Conservation (phyloP, 2,113 vertebrate species). For the Bos indicus region DNA sequence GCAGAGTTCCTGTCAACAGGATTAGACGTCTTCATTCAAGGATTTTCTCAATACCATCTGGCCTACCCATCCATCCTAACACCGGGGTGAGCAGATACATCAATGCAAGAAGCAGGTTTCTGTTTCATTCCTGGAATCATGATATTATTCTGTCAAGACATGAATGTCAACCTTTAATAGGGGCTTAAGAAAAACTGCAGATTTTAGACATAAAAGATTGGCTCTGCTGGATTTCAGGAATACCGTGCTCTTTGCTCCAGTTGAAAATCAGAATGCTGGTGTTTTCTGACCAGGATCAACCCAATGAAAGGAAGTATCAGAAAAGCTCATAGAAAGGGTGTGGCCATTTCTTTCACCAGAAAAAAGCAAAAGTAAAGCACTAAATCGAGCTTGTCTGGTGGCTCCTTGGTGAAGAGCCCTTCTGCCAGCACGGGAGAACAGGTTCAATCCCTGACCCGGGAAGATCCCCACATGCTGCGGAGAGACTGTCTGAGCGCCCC, state of each 20-base stretch:
- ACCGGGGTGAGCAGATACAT: constrained; percentile 82
- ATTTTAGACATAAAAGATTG: not conserved
- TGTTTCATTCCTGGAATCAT: not conserved
- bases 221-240: not conserved
- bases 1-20: not conserved
- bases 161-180: not conserved
- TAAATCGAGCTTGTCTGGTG: not conserved
- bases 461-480: not conserved
- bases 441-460: not conserved
- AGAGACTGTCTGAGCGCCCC: not conserved
- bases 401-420: not conserved
- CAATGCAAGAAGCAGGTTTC: not conserved
- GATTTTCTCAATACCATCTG: constrained; percentile 86
- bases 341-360: not conserved
- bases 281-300: not conserved
- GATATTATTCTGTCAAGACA: not conserved
- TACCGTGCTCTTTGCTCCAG: not conserved
- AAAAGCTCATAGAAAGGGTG: not conserved
- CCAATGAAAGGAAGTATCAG: not conserved
- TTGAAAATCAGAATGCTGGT: not conserved
- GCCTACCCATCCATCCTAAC: constrained; percentile 90
- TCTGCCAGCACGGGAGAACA: not conserved
- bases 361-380: not conserved
- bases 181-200: not conserved
- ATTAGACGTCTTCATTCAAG: constrained; percentile 67